Percentiles rank a stretch among this genome's conserved stretches.
Evolutionary conservation across 2,797 vertebrate genomes (phyloP).

Genomic region (Spinus pinus): DNA sequence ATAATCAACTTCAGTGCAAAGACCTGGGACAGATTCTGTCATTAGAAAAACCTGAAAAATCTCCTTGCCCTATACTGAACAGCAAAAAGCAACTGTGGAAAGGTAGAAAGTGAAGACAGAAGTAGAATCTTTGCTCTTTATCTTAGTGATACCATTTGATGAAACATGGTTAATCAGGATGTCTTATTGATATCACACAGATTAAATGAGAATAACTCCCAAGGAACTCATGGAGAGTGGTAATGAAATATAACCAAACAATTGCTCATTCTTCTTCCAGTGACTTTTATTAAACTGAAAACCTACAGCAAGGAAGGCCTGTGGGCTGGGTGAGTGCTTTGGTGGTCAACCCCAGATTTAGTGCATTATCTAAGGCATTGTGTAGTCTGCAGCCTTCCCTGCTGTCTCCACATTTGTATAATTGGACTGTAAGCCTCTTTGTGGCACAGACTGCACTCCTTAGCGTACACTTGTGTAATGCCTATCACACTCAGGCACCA

Average conservation of each 20-base stretch:
- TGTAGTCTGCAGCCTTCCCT: not conserved
- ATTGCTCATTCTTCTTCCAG: not conserved
- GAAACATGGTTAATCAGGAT: not conserved
- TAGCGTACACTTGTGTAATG: rapidly evolving
- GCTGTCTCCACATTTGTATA: not conserved
- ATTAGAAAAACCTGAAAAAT: not conserved
- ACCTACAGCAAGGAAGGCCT: not conserved
- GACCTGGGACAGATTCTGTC: not conserved
- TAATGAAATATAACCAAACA: not conserved
- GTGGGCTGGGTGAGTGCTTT: not conserved
- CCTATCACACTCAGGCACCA: not conserved
- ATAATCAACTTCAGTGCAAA: not conserved
- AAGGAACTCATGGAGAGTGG: not conserved
- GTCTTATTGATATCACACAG: not conserved
- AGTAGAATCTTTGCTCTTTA: not conserved
- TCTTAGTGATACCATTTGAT: not conserved
- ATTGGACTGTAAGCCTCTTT: not conserved
- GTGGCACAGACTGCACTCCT: not conserved
- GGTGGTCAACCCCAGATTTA: not conserved
- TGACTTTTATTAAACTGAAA: not conserved
- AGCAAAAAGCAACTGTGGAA: not conserved
- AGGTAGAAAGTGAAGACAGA: not conserved
- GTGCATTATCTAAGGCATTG: not conserved
- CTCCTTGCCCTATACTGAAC: not conserved
- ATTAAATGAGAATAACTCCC: not conserved